A percentile compares a stretch with the other conserved stretches of the same genome.
These are phyloP conservation scores for Daphoenositta chrysoptera DNA, from an alignment of 2,113 vertebrate genomes.

Conservation along the genomic window DNA sequence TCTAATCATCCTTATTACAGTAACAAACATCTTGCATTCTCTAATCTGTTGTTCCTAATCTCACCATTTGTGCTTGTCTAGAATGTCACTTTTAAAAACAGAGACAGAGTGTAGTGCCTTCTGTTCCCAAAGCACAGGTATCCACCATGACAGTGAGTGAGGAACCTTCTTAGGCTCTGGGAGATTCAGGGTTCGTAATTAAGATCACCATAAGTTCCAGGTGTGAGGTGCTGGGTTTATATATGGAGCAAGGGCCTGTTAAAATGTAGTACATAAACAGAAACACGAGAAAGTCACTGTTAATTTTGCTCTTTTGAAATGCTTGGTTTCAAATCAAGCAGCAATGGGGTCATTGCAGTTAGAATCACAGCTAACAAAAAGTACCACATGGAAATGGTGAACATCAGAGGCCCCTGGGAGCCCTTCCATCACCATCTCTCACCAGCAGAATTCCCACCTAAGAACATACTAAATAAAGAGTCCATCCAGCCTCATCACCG, in stretches of 20 bases:
- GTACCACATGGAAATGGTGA: not conserved
- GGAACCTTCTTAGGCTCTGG: not conserved
- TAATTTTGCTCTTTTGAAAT: not conserved
- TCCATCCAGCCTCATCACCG: not conserved
- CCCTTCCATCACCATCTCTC: not conserved
- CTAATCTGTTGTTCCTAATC: conserved; percentile 11
- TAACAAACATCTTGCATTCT: not conserved
- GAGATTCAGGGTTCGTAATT: not conserved
- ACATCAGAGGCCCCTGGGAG: not conserved
- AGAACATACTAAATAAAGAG: not conserved
- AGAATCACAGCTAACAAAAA: not conserved
- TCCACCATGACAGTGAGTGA: not conserved
- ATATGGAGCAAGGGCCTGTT: not conserved
- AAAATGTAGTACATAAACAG: not conserved
- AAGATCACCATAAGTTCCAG: not conserved
- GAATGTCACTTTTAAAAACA: not conserved
- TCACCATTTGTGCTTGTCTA: not conserved
- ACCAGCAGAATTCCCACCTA: not conserved
- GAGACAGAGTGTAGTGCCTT: not conserved
- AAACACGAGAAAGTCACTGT: not conserved
- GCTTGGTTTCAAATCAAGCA: not conserved
- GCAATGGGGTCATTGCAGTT: not conserved
- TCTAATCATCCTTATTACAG: not conserved
- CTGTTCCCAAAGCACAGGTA: not conserved
- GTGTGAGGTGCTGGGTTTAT: not conserved